These are phyloP conservation scores for Drosophila obscura DNA, from an alignment of 1,140 invertebrate genomes.

Conservation along the genomic window DNA sequence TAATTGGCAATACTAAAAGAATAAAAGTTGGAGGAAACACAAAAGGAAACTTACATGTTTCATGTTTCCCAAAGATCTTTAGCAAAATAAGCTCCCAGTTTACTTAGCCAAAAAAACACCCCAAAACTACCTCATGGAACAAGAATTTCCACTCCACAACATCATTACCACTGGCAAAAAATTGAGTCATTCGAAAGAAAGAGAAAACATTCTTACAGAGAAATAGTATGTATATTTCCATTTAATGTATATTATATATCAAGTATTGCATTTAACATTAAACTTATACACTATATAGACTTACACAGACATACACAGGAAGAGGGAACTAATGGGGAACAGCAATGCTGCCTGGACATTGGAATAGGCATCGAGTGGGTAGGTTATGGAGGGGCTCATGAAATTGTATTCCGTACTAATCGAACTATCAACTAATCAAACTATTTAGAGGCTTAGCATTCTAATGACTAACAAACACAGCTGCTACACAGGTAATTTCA, in stretches of 20 bases:
- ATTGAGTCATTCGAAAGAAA: too few species aligned
- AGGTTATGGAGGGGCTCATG: too few species aligned
- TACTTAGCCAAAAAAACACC: too few species aligned
- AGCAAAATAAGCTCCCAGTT: too few species aligned
- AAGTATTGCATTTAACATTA: slow-evolving; percentile 30
- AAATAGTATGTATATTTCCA: neutral
- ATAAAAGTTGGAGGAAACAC: too few species aligned
- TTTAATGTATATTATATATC: slow-evolving; percentile 16
- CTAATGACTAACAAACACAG: slow-evolving; percentile 57
- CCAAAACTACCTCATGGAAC: too few species aligned
- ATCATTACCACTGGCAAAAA: too few species aligned
- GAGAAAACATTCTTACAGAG: too few species aligned
- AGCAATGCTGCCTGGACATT: slow-evolving; percentile 25
- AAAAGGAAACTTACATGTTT: too few species aligned
- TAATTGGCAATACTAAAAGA: too few species aligned
- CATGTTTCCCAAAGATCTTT: too few species aligned
- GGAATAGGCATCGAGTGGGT: slow-evolving; percentile 15
- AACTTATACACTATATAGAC: slow-evolving; percentile 7
- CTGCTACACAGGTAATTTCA: slow-evolving; percentile 30
- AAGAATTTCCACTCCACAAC: too few species aligned
- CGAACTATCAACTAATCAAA: neutral
- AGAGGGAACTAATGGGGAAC: slow-evolving; percentile 11
- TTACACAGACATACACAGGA: slow-evolving; percentile 19
- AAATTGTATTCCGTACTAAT: slow-evolving; percentile 14
- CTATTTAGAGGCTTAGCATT: slow-evolving; percentile 15